These are phyloP conservation scores for Ornithoptera priamus DNA, from an alignment of 2,888 invertebrate species.

Conservation along the genomic window DNA sequence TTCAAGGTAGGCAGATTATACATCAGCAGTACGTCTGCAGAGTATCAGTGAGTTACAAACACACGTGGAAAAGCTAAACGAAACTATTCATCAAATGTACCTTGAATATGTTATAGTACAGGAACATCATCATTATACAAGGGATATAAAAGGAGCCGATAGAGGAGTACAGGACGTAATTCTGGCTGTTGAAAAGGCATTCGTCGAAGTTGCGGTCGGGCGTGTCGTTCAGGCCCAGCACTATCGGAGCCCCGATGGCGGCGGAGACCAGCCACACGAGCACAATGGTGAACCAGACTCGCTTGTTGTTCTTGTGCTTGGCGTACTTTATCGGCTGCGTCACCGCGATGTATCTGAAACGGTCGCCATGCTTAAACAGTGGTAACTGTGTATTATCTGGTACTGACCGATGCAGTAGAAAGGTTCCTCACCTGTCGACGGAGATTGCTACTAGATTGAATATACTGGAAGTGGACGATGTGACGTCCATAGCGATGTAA, in stretches of 20 bases:
- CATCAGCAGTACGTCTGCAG: too few relatives aligned
- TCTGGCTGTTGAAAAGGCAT: slow-evolving; percentile 98
- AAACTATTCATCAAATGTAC: slow-evolving; percentile 73
- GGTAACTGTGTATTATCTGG: too few relatives aligned
- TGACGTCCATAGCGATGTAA: slow-evolving; percentile 98
- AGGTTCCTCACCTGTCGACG: slow-evolving; percentile 91
- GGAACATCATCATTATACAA: slow-evolving; percentile 97
- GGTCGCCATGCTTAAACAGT: not conserved
- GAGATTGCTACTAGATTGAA: slow-evolving; percentile 98
- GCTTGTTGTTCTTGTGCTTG: slow-evolving; percentile 96
- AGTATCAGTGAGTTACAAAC: too few relatives aligned
- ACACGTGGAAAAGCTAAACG: too few relatives aligned
- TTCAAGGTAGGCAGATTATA: too few relatives aligned
- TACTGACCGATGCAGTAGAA: too few relatives aligned
- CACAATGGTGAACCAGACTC: slow-evolving; percentile 96
- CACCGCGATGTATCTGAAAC: slow-evolving; percentile 96
- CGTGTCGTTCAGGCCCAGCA: slow-evolving; percentile 96
- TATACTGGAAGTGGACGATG: slow-evolving; percentile 98
- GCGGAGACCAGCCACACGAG: slow-evolving; percentile 96
- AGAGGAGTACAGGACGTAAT: slow-evolving; percentile 98
- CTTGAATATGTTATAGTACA: slow-evolving; percentile 98
- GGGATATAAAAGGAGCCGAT: slow-evolving; percentile 99
- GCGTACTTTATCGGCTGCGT: slow-evolving; percentile 99
- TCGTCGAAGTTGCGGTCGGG: slow-evolving; percentile 88
- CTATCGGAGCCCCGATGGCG: slow-evolving; percentile 97